Evolutionary conservation across 2,113 vertebrate genomes (phyloP), one percentile per base, ranked within the genome.

Genomic region (Addax nasomaculatus): DNA sequence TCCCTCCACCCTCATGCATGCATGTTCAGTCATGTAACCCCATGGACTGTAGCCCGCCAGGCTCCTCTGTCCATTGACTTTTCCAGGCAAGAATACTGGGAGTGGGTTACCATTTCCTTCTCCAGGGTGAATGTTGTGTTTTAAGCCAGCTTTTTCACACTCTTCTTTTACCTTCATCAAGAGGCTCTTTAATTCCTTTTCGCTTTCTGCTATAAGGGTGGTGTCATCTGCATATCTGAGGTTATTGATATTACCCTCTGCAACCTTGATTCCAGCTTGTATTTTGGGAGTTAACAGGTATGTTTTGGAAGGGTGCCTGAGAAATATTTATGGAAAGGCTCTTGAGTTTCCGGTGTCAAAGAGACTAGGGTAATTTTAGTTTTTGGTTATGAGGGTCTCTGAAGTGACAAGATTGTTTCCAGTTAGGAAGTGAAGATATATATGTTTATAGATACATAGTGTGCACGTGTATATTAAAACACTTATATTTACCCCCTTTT

Each of bases 261-360:
- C 67, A 73, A 6, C 67, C 67, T 73, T 23, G 67, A 73, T 73
- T 73, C 67, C 21, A 73, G 67, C 36, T 73, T 94, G 76, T 95
- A 14, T 79, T 91, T 51, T 88, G 51, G 39, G 45, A 39, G 73
- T 90, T 92, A 85, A 84, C 36, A 93, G 53, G 33, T 90, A 85
- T 47, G 29, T 87, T 90, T 39, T 91, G 78, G 81, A 85, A 60
- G 36, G 58, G 27, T 96, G 10, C 67, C 67, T 94, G 58, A 94
- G 91, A 90, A 95, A 88, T 81, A 73, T 2, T 43, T 90, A 53
- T 79, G 87, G 60, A 96, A 96, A 96, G n/a, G 21, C 81, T 93
- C 51, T 73, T 76, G 67, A 92, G 60, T 49, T 96, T 93, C 90
- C 30, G 64, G n/a, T 96, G 33, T 7, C 90, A 78, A 92, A 84